Evolutionary conservation across 2,888 invertebrate genomes (phyloP).

Genomic region (Colletes collaris): DNA sequence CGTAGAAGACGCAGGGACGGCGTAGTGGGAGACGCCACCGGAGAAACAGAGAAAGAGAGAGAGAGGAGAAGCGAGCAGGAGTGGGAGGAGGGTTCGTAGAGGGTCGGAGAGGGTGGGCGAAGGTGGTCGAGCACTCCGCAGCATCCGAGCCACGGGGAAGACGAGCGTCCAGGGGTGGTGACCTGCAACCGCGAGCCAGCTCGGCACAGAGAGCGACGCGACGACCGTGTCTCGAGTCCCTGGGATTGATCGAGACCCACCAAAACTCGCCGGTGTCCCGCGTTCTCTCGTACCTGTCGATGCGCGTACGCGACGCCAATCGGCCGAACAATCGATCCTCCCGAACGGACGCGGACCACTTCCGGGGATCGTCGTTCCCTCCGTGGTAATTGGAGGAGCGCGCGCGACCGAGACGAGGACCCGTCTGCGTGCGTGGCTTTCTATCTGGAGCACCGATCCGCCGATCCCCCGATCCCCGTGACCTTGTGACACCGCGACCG

Average conservation of each 20-base stretch:
- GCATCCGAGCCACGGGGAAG: slow-evolving; percentile 57
- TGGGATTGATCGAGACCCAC: neutral
- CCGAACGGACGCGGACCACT: slow-evolving; percentile 29
- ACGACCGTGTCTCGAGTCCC: neutral
- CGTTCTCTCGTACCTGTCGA: slow-evolving; percentile 39
- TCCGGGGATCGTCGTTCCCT: slow-evolving; percentile 53
- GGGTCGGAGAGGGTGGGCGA: slow-evolving; percentile 39
- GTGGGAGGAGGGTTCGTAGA: neutral
- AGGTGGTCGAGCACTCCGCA: slow-evolving; percentile 55
- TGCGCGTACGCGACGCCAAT: slow-evolving; percentile 39
- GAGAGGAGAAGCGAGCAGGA: slow-evolving; percentile 4
- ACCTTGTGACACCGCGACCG: slow-evolving; percentile 66
- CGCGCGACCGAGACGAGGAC: slow-evolving; percentile 23
- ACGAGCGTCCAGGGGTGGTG: slow-evolving; percentile 68
- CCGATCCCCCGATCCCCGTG: slow-evolving; percentile 64
- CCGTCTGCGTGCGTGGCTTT: slow-evolving; percentile 43
- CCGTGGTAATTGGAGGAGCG: slow-evolving; percentile 45
- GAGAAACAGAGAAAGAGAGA: slow-evolving; percentile 3
- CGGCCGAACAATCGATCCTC: slow-evolving; percentile 51
- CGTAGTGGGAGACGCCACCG: neutral
- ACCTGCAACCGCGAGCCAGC: slow-evolving; percentile 61
- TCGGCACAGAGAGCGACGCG: slow-evolving; percentile 1
- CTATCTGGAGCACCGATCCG: slow-evolving; percentile 50
- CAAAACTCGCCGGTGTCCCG: no score
- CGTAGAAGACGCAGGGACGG: no score